Base-by-base conservation (phyloP, 2,888 invertebrate genomes). In the Ophion ellenae region DNA sequence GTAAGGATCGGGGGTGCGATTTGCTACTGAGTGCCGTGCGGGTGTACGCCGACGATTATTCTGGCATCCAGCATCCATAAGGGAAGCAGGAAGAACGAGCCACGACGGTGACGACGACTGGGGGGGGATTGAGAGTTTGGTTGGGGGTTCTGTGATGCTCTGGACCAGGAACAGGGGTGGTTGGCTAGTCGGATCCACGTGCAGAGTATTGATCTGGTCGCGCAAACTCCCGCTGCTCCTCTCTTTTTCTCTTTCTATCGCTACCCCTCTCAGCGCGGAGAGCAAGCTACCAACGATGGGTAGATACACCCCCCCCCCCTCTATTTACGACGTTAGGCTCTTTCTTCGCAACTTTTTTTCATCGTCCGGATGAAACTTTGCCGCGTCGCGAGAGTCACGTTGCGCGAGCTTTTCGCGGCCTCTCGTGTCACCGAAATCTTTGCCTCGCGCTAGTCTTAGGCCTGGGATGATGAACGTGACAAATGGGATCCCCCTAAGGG, bases 161-260 rank as follows among this genome's bases (percentile, higher is more conserved):
- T 87, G 88, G 87, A 88, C 86, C 86, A 87, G 82, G 79, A 61
- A 71, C 86, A 84, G 84, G 88, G 87, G 86, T 86, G 87, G 86
- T 88, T 90, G 88, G 90, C 86, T 87, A 83, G 87, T 82, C 81
- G 87, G 85, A 90, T 90, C 90, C 92, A 91, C 90, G 91, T 90
- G 92, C 90, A 88, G 91, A 88, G 92, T 93, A 92, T 93, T 92
- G 93, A 93, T 93, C 92, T 91, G 91, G 90, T 89, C 93, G 92
- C 93, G 92, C 91, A 91, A 91, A 91, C 91, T 92, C 91, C 71
- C 71, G 81, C 75, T 66, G 40, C 80, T 61, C 63, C 40, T 11
- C 24, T 53, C 57, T 75, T 36, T 36, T 57, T 79, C 57, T 40
- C 63, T 70, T 76, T 71, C 17, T 24, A 32, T 74, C 45, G 17